Evolutionary conservation across 2,888 invertebrate species (phyloP), one percentile per base, ranked within the genome.

Genomic region (Drosophila fulvimacula): DNA sequence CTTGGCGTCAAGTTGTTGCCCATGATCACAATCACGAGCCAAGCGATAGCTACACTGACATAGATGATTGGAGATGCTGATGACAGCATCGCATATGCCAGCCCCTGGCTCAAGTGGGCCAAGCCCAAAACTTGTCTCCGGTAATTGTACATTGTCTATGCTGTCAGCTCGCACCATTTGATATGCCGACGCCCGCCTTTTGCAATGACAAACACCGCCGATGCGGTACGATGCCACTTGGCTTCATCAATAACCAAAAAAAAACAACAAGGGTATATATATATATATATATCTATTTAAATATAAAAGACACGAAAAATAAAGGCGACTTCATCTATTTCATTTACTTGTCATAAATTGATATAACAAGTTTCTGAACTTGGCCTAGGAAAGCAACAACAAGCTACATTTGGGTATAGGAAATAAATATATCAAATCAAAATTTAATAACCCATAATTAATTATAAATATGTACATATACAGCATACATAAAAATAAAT

Each of bases 111-210:
- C 81, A 70, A 83, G 88, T 83, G 89, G 81, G 82, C 82, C 82
- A 83, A 83, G 82, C 82, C 82, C 82, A 89, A 87, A 82, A 84
- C 81, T 87, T 83, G 82, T 83, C 89, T 75, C 75, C 75, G 69
- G 63, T 82, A 82, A 82, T 82, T 88, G 89, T 86, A 80, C 81
- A 86, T 88, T 88, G 89, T 82, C 66, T 68, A 69, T 49, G 78
- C 83, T 89, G 88, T 86, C 82, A 75, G 56, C 66, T 59, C 32
- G 49, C 17, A 39, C 49, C 51, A 59, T 77, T 77, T 89, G 89
- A 83, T 89, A 86, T 87, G 82, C 89, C 82, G 89, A 82, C 89
- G 74, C 76, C 73, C 77, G 73, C 73, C 78, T 81, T 72, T 81
- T 72, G 76, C 79, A 70, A 73, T 82, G 72, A 74, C 75, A 70